Percentiles rank a stretch among this genome's conserved stretches.
Conservation (phyloP, 1,140 invertebrate species). For the Orchestia grillus region DNA sequence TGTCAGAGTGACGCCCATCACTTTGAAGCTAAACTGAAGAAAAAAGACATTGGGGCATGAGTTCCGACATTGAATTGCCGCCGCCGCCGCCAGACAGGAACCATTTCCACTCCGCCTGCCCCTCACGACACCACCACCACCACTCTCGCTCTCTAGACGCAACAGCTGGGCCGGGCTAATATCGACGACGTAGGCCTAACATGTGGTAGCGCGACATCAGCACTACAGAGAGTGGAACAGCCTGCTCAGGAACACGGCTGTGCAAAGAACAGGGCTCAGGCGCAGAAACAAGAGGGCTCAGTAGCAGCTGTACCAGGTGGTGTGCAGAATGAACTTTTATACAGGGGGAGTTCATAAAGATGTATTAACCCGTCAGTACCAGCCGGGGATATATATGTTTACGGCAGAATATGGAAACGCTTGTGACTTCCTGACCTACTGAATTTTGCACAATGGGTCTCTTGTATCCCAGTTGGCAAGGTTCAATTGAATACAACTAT, state of each 20-base stretch:
- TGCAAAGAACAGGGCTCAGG: not conserved
- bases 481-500: too few relatives aligned
- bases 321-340: too few relatives aligned
- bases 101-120: not conserved
- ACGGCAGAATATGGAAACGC: too few relatives aligned
- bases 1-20: not conserved
- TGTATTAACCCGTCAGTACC: not conserved
- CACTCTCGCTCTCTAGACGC: conserved; percentile 32
- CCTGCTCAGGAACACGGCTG: not conserved
- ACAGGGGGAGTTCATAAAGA: too few relatives aligned
- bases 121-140: not conserved
- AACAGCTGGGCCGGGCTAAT: not conserved
- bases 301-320: too few relatives aligned
- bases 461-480: too few relatives aligned
- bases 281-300: not conserved
- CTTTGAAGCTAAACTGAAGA: not conserved
- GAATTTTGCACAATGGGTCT: too few relatives aligned
- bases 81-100: not conserved
- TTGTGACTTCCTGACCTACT: too few relatives aligned
- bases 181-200: not conserved
- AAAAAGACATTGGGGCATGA: not conserved
- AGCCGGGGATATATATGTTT: too few relatives aligned
- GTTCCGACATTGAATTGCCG: not conserved
- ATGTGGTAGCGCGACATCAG: not conserved
- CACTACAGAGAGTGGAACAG: not conserved